These are phyloP conservation scores for Chouioia cunea DNA, from an alignment of 2,888 invertebrate species.

Conservation along the genomic window DNA sequence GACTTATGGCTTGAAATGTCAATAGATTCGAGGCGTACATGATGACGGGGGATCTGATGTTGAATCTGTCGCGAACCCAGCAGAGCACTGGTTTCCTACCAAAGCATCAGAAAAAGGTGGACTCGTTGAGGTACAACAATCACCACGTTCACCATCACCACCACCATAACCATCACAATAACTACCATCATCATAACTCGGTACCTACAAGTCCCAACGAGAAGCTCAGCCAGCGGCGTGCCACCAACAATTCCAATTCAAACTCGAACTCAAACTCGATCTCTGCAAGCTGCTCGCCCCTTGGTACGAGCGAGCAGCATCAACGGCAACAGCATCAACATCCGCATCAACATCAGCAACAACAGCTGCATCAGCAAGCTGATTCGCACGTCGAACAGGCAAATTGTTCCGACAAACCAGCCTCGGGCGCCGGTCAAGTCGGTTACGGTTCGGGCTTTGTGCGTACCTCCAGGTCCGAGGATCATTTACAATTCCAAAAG, in stretches of 20 bases:
- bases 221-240: constrained; percentile 70
- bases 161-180: constrained; percentile 70
- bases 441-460: constrained; percentile 74
- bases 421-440: constrained; percentile 25
- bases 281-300: constrained; percentile 72
- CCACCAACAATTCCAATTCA: constrained; percentile 69
- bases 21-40: constrained; percentile 93
- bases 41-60: constrained; percentile 97
- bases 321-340: constrained; percentile 53
- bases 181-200: constrained; percentile 73
- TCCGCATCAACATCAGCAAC: constrained; percentile 25
- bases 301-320: constrained; percentile 69
- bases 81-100: constrained; percentile 76
- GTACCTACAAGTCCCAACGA: constrained; percentile 79
- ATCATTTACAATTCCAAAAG: constrained; percentile 88
- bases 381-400: neutral
- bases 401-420: neutral
- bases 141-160: constrained; percentile 71
- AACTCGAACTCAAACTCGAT: constrained; percentile 71
- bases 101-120: constrained; percentile 73
- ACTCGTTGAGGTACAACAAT: constrained; percentile 72
- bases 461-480: constrained; percentile 91
- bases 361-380: constrained; percentile 4
- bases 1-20: no score
- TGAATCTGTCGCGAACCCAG: constrained; percentile 89